phyloP scores from a whole-genome alignment of 2,888 invertebrate species.

The Muscina levida region DNA sequence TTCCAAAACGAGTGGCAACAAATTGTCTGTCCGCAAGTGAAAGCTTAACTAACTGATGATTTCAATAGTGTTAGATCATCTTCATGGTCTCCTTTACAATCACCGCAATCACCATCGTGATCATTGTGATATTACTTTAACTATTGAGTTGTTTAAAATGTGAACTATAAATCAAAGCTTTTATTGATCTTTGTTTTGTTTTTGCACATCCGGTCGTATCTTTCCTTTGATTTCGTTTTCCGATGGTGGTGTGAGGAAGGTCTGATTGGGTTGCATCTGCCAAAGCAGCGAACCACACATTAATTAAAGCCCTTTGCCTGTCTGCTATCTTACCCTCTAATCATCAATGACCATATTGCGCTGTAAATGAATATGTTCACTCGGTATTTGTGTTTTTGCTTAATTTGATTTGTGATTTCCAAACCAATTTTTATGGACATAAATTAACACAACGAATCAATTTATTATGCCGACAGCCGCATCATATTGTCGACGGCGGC shows the following conservation, averaged over 20 bases:
- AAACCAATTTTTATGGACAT: constrained; percentile 45
- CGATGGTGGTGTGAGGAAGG: not conserved
- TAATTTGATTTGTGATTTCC: constrained; percentile 37
- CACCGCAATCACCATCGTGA: not conserved
- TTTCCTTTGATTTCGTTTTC: constrained; percentile 34
- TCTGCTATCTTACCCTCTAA: not conserved
- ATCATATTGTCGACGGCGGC: not conserved
- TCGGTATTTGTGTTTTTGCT: too few species aligned
- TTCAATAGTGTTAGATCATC: not conserved
- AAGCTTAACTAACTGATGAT: constrained; percentile 37
- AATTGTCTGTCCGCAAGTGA: not conserved
- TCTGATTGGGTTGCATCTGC: not conserved
- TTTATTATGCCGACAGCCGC: constrained; percentile 37
- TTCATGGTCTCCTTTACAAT: not conserved
- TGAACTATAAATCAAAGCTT: constrained; percentile 46
- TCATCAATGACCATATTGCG: too few species aligned
- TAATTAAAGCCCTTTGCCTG: not conserved
- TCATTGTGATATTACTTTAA: not conserved
- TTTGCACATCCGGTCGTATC: constrained; percentile 43
- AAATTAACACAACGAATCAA: constrained; percentile 60
- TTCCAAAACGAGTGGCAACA: too few species aligned
- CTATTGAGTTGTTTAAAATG: not conserved
- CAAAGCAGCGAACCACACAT: not conserved
- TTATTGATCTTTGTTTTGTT: constrained; percentile 37
- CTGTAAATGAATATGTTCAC: too few species aligned